Percentiles rank a stretch among this genome's conserved stretches.
These are phyloP conservation scores for Labroides dimidiatus DNA, from an alignment of 2,797 vertebrate species.

Conservation along the genomic window DNA sequence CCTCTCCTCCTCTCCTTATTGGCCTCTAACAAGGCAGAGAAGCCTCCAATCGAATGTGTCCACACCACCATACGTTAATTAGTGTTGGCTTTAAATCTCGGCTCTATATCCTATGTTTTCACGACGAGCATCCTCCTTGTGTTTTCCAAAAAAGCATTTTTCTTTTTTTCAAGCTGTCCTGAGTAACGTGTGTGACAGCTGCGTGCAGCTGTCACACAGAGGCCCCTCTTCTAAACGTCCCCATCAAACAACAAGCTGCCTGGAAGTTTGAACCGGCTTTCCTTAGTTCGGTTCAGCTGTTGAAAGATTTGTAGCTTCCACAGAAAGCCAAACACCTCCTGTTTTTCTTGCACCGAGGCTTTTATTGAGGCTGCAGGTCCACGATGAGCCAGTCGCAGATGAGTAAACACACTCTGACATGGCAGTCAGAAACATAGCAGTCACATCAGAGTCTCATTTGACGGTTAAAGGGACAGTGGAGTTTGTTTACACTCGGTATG, in stretches of 20 bases:
- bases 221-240: constrained; percentile 36
- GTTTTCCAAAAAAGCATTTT: constrained; percentile 6
- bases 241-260: constrained; percentile 30
- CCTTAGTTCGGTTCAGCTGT: constrained; percentile 50
- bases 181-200: constrained; percentile 81
- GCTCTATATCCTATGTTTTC: constrained; percentile 6
- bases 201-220: constrained; percentile 81
- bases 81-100: constrained; percentile 69
- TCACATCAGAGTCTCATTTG: constrained; percentile 19
- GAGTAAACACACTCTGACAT: constrained; percentile 32
- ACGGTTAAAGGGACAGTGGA: constrained; percentile 23
- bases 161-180: constrained; percentile 74
- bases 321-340: constrained; percentile 41
- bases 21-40: constrained; percentile 67
- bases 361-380: constrained; percentile 29
- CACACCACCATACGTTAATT: constrained; percentile 83
- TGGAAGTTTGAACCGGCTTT: constrained; percentile 44
- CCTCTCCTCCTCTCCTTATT: constrained; percentile 41
- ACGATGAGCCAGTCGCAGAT: constrained; percentile 41
- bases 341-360: constrained; percentile 28
- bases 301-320: constrained; percentile 58
- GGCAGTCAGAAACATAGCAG: constrained; percentile 8
- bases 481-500: constrained; percentile 31
- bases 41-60: constrained; percentile 82
- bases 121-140: neutral